phyloP scores from a whole-genome alignment of 2,888 invertebrate species.

The Physocephala rufipes region DNA sequence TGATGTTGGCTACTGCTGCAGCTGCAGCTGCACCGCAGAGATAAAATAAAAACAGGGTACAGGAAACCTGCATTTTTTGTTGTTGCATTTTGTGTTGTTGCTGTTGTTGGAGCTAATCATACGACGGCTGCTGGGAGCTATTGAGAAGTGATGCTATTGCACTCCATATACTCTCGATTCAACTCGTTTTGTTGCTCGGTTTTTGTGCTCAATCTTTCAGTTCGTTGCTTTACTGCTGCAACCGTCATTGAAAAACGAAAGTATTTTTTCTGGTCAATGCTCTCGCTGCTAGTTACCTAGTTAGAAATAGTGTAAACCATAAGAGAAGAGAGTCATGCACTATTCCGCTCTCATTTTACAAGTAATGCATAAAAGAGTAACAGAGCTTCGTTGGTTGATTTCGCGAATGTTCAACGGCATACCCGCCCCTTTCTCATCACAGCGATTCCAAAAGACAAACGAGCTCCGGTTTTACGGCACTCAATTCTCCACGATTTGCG shows the following conservation, averaged over 20 bases:
- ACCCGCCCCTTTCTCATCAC: background rate
- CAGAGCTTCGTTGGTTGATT: conserved; percentile 25
- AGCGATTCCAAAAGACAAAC: conserved; percentile 21
- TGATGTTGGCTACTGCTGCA: background rate
- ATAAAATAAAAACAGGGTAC: background rate
- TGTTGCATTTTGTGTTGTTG: conserved; percentile 25
- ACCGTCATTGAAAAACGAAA: conserved; percentile 66
- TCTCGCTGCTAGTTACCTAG: background rate
- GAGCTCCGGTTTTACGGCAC: too few relatives aligned
- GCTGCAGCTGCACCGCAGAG: background rate
- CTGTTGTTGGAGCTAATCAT: conserved; percentile 3
- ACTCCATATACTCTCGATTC: background rate
- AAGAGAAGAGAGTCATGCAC: background rate
- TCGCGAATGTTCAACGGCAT: conserved; percentile 1
- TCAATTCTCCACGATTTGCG: background rate
- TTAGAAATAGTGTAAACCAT: too few relatives aligned
- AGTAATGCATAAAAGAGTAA: conserved; percentile 1
- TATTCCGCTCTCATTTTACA: conserved; percentile 35
- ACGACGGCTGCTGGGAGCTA: conserved; percentile 8
- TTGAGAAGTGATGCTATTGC: too few relatives aligned
- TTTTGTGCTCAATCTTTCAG: background rate
- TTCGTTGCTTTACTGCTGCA: conserved; percentile 14
- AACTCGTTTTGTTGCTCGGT: conserved; percentile 17
- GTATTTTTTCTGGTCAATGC: conserved; percentile 48
- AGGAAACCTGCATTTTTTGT: conserved; percentile 17